Conservation (phyloP, 2,113 vertebrate species). For the Atherinomorus stipes region DNA sequence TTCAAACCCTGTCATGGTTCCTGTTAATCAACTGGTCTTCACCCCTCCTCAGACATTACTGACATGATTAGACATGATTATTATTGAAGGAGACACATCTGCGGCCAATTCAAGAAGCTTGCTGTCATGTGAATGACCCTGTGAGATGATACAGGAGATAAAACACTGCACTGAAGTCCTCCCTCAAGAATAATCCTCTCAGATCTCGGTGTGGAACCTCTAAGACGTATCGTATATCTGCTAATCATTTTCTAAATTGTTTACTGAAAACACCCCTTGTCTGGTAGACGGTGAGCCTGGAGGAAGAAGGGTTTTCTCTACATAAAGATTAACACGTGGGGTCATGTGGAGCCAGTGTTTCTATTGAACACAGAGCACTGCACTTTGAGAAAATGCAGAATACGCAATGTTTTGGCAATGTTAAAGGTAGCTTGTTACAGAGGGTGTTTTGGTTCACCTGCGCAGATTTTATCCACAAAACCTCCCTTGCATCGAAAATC, state of each 20-base stretch:
- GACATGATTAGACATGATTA: conserved; percentile 75
- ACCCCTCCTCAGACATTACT: conserved; percentile 63
- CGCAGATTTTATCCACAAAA: conserved; percentile 21
- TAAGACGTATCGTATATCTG: conserved; percentile 61
- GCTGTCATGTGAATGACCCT: conserved; percentile 64
- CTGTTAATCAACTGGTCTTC: conserved; percentile 63
- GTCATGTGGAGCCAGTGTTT: conserved; percentile 38
- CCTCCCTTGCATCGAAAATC: conserved; percentile 42
- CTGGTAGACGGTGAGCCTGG: conserved; percentile 32
- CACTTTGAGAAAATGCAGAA: not conserved
- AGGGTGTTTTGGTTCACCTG: conserved; percentile 41
- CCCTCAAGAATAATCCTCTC: conserved; percentile 57
- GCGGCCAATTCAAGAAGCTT: conserved; percentile 66
- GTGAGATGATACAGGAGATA: conserved; percentile 72
- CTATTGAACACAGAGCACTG: conserved; percentile 10
- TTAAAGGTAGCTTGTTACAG: conserved; percentile 40
- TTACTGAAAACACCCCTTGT: conserved; percentile 62
- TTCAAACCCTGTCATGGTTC: conserved; percentile 53
- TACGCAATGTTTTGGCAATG: not conserved
- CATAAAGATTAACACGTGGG: conserved; percentile 10
- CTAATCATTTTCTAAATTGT: conserved; percentile 74
- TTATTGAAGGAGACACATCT: conserved; percentile 72
- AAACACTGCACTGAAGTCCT: conserved; percentile 63
- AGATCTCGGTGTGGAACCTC: conserved; percentile 56
- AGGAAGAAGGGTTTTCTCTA: conserved; percentile 21